Conservation (phyloP, 2,797 vertebrate species). For the Amazona finschi region DNA sequence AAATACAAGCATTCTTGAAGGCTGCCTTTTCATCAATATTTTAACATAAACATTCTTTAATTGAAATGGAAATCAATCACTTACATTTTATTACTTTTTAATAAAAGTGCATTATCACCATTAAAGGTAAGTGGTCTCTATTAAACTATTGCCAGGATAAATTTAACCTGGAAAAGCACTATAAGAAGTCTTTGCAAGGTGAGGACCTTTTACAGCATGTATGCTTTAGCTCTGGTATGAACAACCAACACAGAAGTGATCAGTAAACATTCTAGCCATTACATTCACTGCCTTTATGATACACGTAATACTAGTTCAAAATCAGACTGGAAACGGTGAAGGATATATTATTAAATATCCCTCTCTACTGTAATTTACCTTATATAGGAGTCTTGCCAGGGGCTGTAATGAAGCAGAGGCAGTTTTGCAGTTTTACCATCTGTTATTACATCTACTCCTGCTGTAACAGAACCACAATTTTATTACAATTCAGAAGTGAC, state of each 20-base stretch:
- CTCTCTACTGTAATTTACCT: neutral
- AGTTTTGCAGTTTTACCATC: constrained; percentile 33
- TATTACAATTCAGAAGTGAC: neutral
- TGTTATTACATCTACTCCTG: constrained; percentile 5
- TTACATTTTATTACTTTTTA: constrained; percentile 36
- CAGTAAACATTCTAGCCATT: neutral
- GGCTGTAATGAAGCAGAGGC: constrained; percentile 21
- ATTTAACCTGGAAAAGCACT: neutral
- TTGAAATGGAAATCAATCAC: constrained; percentile 30
- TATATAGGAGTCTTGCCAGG: constrained; percentile 13
- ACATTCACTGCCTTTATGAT: neutral
- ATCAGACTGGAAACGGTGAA: neutral
- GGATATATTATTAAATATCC: neutral
- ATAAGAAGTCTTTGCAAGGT: neutral
- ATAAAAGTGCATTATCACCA: neutral
- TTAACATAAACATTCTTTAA: constrained; percentile 31
- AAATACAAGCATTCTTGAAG: neutral
- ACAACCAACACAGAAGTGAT: neutral
- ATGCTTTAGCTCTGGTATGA: neutral
- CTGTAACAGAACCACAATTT: neutral
- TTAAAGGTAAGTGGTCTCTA: neutral
- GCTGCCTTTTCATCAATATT: constrained; percentile 40
- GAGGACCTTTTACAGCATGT: neutral
- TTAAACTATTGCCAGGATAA: neutral
- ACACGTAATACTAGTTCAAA: neutral